Evolutionary conservation across 1,140 invertebrate species (phyloP).

Genomic region (Zelostemma sp.): DNA sequence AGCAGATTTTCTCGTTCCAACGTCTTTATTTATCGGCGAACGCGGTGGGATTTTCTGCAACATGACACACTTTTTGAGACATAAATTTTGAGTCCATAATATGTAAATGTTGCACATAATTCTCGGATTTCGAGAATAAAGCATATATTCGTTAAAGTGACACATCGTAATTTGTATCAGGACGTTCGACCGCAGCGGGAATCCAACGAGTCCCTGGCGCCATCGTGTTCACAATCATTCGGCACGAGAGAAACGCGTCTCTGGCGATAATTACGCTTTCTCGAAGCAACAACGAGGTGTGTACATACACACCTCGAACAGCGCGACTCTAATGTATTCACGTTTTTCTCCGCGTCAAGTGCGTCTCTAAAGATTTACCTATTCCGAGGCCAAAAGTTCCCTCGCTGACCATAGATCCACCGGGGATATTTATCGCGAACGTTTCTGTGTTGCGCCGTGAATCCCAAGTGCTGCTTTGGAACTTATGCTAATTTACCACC

Average conservation of each 20-base stretch:
- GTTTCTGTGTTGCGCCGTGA: constrained; percentile 6
- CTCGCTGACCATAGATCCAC: constrained; percentile 21
- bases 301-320: constrained; percentile 14
- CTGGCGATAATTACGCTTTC: constrained; percentile 25
- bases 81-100: background rate
- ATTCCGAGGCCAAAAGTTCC: constrained; percentile 24
- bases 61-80: background rate
- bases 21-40: too few relatives aligned
- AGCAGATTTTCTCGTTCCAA: too few relatives aligned
- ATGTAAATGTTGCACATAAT: constrained; percentile 6
- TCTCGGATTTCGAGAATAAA: background rate
- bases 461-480: constrained; percentile 7
- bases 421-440: constrained; percentile 20
- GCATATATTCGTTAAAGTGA: constrained; percentile 13
- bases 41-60: too few relatives aligned
- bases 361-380: constrained; percentile 35
- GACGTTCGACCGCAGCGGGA: constrained; percentile 15
- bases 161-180: constrained; percentile 25
- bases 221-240: constrained; percentile 30
- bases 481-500: background rate
- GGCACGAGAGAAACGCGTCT: constrained; percentile 26
- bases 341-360: constrained; percentile 26
- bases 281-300: constrained; percentile 22
- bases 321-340: background rate
- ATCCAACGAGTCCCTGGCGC: constrained; percentile 19